Evolutionary conservation across 2,113 vertebrate genomes (phyloP), one percentile per base, ranked within the genome.

Genomic region (Bubalus kerabau): DNA sequence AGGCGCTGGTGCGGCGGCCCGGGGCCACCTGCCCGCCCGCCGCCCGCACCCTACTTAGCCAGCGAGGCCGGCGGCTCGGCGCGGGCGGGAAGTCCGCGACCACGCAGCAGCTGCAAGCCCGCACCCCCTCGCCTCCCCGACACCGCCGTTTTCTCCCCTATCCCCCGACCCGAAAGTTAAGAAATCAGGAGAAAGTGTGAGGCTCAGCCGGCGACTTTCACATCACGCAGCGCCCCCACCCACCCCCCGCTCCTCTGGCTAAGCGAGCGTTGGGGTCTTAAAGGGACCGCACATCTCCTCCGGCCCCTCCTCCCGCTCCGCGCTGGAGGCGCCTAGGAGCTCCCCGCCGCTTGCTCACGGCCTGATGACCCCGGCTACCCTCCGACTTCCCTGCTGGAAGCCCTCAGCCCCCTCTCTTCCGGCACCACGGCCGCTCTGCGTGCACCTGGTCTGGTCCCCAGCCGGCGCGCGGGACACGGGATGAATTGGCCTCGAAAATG

Each of bases 271-370:
- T 96, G 90, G 96, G 98, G 98, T 97, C 98, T 98, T 98, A 98
- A 98, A 98, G 98, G 98, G 97, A 95, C 98, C 98, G 97, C 96
- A 82, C 97, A 60, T 76, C 95, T 95, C 67, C 92, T 54, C 57
- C 2, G 1, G 82, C 50, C 90, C 59, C 88, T 90, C 95, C 94
- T 91, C 89, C 85, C 32, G 2, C 19, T 86, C 74, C 23, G 52
- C 60, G 40, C n/a, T 43, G 81, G 80, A 81, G 91, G 80, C 52
- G 83, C 80, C 40, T 74, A 54, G n/a, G 83, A 84, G 50, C 59
- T 54, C 90, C 78, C 59, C 2, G 32, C 62, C 26, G 10, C 48
- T 81, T 0, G 16, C 8, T 9, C 59, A 1, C 32, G 3, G 48
- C 26, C 11, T 7, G 26, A 52, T 71, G n/a, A 88, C 59, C 24